Evolutionary conservation across 2,797 vertebrate genomes (phyloP), one percentile per base, ranked within the genome.

Genomic region (Hephaestus fuliginosus): DNA sequence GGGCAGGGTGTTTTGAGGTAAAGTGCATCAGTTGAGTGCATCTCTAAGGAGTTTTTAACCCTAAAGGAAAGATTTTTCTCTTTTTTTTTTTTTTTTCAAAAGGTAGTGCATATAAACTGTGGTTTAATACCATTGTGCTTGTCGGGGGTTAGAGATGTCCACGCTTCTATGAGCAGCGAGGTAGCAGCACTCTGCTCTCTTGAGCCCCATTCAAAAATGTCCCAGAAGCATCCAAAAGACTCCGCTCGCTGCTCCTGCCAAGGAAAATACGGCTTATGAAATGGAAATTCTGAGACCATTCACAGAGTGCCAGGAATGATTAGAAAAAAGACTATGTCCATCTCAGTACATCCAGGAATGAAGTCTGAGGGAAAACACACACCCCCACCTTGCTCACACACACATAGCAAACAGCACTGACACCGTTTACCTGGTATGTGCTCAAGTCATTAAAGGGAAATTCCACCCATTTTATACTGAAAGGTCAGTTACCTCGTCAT

Each of bases 201-300:
- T 83, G 90, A 92, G 93, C 83, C 83, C 33, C 17, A 83, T 92
- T 94, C 84, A 92, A 90, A 93, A 95, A 91, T 93, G 91, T 94
- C 92, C 88, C 90, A 87, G 83, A 92, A 93, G 88, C 84, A 88
- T 93, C 91, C 93, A 76, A 93, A 93, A 95, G 93, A 94, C 95
- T 93, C 91, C 70, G 83, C 90, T 88, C 78, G 78, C 77, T 76
- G 76, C 81, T 87, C 78, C 85, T 92, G 95, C 95, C 95, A 96
- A 95, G 86, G 79, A 95, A 95, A 96, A 95, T 91, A 89, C 83
- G 7, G 88, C 87, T 94, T 87, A 89, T 95, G 93, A 96, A 96
- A 94, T 96, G 94, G 96, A 97, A 97, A 96, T 95, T 96, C 93
- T 96, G 94, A 97, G 95, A 87, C 91, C 94, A 92, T 95, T 95